These are phyloP conservation scores for Charadrius vociferus DNA, from an alignment of 2,113 vertebrate species.

Conservation along the genomic window DNA sequence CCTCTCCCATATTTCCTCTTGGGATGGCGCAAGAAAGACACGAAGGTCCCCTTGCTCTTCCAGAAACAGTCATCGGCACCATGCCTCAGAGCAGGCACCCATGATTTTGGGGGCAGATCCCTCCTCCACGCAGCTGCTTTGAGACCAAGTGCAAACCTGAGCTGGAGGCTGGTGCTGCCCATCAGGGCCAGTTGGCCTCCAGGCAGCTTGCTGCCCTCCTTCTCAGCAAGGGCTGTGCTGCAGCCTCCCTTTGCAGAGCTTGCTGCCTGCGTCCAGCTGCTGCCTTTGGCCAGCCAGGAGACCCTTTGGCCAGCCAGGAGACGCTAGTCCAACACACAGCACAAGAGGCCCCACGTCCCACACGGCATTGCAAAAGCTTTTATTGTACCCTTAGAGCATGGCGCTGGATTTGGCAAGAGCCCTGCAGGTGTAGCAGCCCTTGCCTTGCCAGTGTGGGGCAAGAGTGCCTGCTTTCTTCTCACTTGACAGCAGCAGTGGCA, in stretches of 20 bases:
- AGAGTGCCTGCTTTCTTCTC: neutral
- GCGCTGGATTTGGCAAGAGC: neutral
- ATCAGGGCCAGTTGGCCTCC: neutral
- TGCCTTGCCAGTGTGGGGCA: neutral
- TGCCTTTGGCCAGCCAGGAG: neutral
- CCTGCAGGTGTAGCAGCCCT: rapidly evolving
- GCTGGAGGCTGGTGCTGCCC: neutral
- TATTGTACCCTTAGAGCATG: neutral
- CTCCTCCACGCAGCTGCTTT: neutral
- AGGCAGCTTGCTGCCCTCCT: neutral
- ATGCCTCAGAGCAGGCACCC: too few relatives aligned
- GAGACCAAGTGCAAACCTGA: neutral
- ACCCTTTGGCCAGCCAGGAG: too few relatives aligned
- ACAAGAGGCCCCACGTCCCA: neutral
- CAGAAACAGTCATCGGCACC: too few relatives aligned
- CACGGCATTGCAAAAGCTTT: neutral
- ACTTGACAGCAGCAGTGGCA: neutral
- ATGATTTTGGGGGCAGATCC: neutral
- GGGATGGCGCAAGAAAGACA: too few relatives aligned
- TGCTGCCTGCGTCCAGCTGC: neutral
- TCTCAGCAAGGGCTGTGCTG: neutral
- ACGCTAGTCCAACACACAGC: neutral
- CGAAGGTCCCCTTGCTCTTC: too few relatives aligned
- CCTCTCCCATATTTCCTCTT: too few relatives aligned
- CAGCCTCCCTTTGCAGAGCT: neutral